phyloP scores from a whole-genome alignment of 2,797 vertebrate genomes.

The Tauraco hartlaubi region DNA sequence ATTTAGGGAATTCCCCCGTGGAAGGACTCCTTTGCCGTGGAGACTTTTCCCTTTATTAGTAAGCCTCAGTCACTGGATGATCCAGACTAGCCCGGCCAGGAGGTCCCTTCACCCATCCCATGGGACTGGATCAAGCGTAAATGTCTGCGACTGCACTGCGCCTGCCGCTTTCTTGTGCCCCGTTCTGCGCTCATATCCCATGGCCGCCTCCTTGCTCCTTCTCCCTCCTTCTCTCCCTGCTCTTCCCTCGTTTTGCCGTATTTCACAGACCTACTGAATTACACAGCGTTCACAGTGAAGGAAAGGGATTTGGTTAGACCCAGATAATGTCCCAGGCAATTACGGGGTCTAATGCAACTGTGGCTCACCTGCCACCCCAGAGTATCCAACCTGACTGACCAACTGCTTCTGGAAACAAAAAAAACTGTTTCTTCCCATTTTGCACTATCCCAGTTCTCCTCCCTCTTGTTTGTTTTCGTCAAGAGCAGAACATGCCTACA shows the following conservation, averaged over 20 bases:
- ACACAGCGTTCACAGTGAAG: not conserved
- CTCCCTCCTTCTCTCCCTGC: not conserved
- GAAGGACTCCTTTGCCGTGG: constrained; percentile 13
- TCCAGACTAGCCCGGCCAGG: not conserved
- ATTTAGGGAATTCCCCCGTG: constrained; percentile 65
- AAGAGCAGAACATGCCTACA: not conserved
- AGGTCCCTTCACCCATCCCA: not conserved
- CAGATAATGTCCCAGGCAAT: not conserved
- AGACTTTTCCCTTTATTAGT: constrained; percentile 36
- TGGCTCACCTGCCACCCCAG: not conserved
- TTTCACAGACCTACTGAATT: not conserved
- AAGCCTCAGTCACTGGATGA: not conserved
- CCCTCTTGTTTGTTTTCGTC: not conserved
- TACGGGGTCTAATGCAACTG: rapidly evolving
- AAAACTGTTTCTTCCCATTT: not conserved
- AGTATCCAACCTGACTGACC: not conserved
- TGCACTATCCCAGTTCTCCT: not conserved
- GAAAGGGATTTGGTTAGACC: not conserved
- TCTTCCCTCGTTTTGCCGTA: not conserved
- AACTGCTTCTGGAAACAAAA: not conserved
- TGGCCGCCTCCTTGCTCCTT: not conserved
- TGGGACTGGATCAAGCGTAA: not conserved
- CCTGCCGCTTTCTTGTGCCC: not conserved
- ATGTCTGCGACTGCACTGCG: rapidly evolving
- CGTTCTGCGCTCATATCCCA: rapidly evolving